Evolutionary conservation across 1,140 invertebrate species (phyloP).

Genomic region (Ericerus pela): DNA sequence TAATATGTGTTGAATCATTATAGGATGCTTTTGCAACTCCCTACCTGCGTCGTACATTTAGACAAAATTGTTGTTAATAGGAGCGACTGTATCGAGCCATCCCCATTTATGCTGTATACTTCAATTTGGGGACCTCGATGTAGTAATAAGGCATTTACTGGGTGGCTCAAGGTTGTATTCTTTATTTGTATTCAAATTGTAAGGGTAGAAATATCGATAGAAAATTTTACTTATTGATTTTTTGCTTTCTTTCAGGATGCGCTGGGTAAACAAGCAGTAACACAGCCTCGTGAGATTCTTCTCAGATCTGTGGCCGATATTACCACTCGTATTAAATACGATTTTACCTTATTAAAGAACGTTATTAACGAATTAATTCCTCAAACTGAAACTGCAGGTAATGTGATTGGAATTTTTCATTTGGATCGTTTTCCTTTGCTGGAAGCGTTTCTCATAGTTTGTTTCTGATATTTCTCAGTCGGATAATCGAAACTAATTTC

Average conservation of each 20-base stretch:
- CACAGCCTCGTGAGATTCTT: constrained; percentile 61
- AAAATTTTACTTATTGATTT: no score
- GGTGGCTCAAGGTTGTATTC: constrained; percentile 44
- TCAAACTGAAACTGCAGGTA: constrained; percentile 25
- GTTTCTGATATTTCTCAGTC: not conserved
- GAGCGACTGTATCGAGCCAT: constrained; percentile 33
- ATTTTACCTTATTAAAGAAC: constrained; percentile 51
- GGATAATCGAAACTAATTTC: not conserved
- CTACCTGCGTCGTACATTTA: constrained; percentile 75
- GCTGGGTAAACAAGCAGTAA: constrained; percentile 78
- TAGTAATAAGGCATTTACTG: constrained; percentile 51
- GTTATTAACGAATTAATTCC: constrained; percentile 47
- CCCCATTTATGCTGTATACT: constrained; percentile 48
- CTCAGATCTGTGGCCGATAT: constrained; percentile 50
- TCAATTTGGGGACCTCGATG: constrained; percentile 57
- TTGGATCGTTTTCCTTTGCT: no score
- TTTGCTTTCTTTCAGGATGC: no score
- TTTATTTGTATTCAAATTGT: constrained; percentile 27
- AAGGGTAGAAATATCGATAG: no score
- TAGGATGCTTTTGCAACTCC: constrained; percentile 58
- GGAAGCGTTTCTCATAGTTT: no score
- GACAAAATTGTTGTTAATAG: constrained; percentile 46
- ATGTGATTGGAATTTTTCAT: not conserved
- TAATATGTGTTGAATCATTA: no score
- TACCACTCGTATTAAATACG: constrained; percentile 48